Percentiles rank a stretch among this genome's conserved stretches.
phyloP scores from a whole-genome alignment of 2,888 invertebrate genomes.

The Campopleginae sp. region DNA sequence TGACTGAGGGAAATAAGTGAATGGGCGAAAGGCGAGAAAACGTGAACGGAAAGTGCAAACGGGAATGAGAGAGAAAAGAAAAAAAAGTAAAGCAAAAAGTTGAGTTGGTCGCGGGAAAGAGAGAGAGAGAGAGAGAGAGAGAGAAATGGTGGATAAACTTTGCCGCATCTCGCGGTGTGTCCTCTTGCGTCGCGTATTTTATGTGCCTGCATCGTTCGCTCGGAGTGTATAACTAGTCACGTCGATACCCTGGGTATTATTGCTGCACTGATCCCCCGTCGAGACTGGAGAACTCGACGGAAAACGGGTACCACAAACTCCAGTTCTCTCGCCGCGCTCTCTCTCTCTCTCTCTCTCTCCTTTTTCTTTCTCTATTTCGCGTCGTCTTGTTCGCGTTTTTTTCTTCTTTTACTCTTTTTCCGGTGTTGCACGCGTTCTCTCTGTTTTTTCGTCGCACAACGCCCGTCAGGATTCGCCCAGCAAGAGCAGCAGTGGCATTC shows the following conservation, averaged over 20 bases:
- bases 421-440: conserved; percentile 31
- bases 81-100: not conserved
- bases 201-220: conserved; percentile 37
- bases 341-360: conserved; percentile 28
- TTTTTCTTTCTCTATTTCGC: conserved; percentile 2
- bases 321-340: not conserved
- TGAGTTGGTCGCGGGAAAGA: not conserved
- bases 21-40: conserved; percentile 49
- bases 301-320: conserved; percentile 38
- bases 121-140: too few relatives aligned
- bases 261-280: conserved; percentile 29
- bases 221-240: conserved; percentile 35
- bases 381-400: conserved; percentile 17
- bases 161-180: conserved; percentile 25
- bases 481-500: conserved; percentile 55
- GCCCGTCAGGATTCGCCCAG: conserved; percentile 42
- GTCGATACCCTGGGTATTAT: conserved; percentile 41
- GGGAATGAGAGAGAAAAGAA: conserved; percentile 18
- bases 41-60: conserved; percentile 28
- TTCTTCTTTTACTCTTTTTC: conserved; percentile 36
- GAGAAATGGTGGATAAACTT: conserved; percentile 2
- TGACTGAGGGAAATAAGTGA: conserved; percentile 10
- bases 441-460: conserved; percentile 40
- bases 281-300: conserved; percentile 25
- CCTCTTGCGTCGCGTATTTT: conserved; percentile 14